A percentile compares a stretch with the other conserved stretches of the same genome.
Evolutionary conservation across 2,888 invertebrate species (phyloP).

Genomic region (Zelleria hepariella): DNA sequence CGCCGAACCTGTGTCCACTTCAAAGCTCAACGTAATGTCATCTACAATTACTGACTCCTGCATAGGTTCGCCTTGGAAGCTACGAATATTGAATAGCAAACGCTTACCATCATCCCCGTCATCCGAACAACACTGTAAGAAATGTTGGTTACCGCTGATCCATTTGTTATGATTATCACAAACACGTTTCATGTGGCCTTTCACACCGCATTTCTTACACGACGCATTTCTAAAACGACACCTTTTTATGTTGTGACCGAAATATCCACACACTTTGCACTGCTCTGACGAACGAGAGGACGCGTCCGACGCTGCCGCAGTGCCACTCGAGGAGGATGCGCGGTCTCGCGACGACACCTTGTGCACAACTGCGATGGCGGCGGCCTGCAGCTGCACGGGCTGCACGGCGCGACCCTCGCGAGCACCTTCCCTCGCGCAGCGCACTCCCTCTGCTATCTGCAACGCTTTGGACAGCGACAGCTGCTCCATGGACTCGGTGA

Average conservation of each 20-base stretch:
- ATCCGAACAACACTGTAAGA: not conserved
- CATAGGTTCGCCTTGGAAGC: not conserved
- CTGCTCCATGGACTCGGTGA: not conserved
- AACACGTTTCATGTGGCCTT: not conserved
- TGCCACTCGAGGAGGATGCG: no score
- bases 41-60: not conserved
- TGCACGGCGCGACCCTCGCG: not conserved
- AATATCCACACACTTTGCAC: not conserved
- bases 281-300: not conserved
- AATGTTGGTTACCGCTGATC: not conserved
- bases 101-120: not conserved
- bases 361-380: no score
- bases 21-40: not conserved
- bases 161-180: not conserved
- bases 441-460: not conserved
- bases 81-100: not conserved
- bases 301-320: no score
- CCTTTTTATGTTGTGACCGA: not conserved
- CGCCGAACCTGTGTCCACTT: not conserved
- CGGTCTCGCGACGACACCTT: no score
- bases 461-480: not conserved
- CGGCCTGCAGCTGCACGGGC: no score
- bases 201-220: not conserved
- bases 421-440: not conserved
- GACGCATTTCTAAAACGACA: not conserved